These are phyloP conservation scores for Muscicapa adusta DNA, from an alignment of 2,113 vertebrate species.

Conservation along the genomic window DNA sequence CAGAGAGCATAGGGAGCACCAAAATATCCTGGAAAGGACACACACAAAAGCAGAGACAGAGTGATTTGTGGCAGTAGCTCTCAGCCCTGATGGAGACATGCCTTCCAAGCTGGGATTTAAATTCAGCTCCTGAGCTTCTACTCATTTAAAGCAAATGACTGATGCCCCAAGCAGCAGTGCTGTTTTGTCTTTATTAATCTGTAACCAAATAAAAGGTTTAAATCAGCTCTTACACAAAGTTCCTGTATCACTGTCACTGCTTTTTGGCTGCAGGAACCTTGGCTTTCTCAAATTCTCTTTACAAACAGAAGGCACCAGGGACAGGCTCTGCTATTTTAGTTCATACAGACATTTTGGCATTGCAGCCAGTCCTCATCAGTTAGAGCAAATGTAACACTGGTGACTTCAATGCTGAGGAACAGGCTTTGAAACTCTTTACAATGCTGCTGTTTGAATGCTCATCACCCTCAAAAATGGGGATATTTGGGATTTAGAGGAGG, in stretches of 20 bases:
- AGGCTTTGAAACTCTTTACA: background rate
- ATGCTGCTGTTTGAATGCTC: rapidly evolving
- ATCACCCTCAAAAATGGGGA: rapidly evolving
- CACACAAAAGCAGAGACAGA: rapidly evolving
- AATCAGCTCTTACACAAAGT: background rate
- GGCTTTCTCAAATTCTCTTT: background rate
- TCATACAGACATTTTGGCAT: background rate
- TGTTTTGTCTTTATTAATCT: background rate
- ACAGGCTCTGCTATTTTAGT: background rate
- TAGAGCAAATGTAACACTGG: background rate
- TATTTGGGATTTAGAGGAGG: background rate
- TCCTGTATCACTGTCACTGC: background rate
- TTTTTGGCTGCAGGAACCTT: background rate
- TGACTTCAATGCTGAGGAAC: background rate
- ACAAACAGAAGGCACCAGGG: background rate
- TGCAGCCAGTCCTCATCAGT: background rate
- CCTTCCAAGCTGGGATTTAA: background rate
- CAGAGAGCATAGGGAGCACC: background rate
- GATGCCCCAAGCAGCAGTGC: background rate
- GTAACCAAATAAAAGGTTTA: background rate
- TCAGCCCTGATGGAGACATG: background rate
- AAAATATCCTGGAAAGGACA: background rate
- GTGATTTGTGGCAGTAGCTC: background rate
- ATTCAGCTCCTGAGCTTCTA: background rate
- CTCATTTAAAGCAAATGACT: background rate